Percentiles rank a stretch among this genome's conserved stretches.
Conservation (phyloP, 2,888 invertebrate species). For the Drepana falcataria region DNA sequence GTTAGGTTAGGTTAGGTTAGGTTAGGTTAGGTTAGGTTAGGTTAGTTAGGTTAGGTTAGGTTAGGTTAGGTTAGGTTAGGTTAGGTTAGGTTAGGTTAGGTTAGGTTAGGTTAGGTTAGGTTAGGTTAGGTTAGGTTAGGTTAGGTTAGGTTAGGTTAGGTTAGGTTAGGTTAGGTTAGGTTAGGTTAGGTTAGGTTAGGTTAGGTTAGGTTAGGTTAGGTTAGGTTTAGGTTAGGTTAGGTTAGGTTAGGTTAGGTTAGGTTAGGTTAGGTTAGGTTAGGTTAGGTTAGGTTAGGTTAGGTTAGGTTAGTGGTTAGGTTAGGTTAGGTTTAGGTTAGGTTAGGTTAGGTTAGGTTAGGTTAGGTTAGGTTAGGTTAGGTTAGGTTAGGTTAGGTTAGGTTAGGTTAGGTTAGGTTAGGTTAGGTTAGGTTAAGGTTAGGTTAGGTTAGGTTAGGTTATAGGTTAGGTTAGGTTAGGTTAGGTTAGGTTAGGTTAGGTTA, state of each 20-base stretch:
- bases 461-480: constrained; percentile 13
- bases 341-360: constrained; percentile 11
- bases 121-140: constrained; percentile 8
- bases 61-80: constrained; percentile 11
- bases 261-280: constrained; percentile 10
- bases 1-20: constrained; percentile 11
- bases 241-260: constrained; percentile 10
- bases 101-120: too few relatives aligned
- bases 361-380: constrained; percentile 7
- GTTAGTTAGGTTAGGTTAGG: constrained; percentile 11
- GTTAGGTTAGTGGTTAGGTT: constrained; percentile 11
- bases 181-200: constrained; percentile 6
- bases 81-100: constrained; percentile 10
- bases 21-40: constrained; percentile 7
- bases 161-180: constrained; percentile 8
- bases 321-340: constrained; percentile 10
- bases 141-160: constrained; percentile 10
- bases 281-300: background rate
- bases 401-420: constrained; percentile 10
- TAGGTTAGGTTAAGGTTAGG: too few relatives aligned
- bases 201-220: constrained; percentile 8
- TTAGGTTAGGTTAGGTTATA: constrained; percentile 10
- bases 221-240: too few relatives aligned
- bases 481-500: constrained; percentile 13
- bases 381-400: constrained; percentile 12